Base-by-base conservation (phyloP, 30 jellyfish, hydroid and myxozoan species). In the Chironex yamaguchii region DNA sequence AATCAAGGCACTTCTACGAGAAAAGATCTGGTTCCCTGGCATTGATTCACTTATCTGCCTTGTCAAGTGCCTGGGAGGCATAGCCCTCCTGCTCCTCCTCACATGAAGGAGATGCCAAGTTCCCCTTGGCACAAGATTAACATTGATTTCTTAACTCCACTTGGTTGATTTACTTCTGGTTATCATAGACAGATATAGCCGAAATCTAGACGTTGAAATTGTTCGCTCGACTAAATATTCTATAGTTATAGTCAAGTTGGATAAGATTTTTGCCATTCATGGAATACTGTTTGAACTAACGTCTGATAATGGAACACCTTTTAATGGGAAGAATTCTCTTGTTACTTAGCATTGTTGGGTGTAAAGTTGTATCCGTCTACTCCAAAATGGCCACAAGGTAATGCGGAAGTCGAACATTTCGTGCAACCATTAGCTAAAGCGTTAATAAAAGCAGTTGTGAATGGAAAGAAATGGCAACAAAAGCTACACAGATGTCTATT, bases 241-340 rank as follows among this genome's bases (percentile, higher is more conserved):
- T 35, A 81, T 62, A 13, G 95, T n/a, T n/a, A n/a, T n/a, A n/a
- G n/a, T n/a, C n/a, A n/a, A n/a, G n/a, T n/a, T n/a, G n/a, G n/a
- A n/a, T n/a, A n/a, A n/a, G n/a, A n/a, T n/a, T n/a, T n/a, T n/a
- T n/a, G n/a, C n/a, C n/a, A n/a, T n/a, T n/a, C n/a, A n/a, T 49
- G 78, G 87, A 27, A 74, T 75, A 27, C 91, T 53, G 29, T 30
- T 35, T 58, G 67, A 75, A 34, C 28, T 77, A 22, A 65, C 69
- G 23, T 64, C 88, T 48, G 93, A 63, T 33, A 87, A 67, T 54
- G 87, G 92, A 62, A 90, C 96, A 20, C 91, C 96, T 17, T 74
- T 62, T 48, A 54, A 75, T 49, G 91, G 91, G 72, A 58, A 34
- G 96, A 84, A 26, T 69, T 84, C 90, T 28, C 89, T 50, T 53